Percentiles rank a stretch among this genome's conserved stretches.
These are phyloP conservation scores for Gortyna flavago DNA, from an alignment of 2,888 invertebrate genomes.

Conservation along the genomic window DNA sequence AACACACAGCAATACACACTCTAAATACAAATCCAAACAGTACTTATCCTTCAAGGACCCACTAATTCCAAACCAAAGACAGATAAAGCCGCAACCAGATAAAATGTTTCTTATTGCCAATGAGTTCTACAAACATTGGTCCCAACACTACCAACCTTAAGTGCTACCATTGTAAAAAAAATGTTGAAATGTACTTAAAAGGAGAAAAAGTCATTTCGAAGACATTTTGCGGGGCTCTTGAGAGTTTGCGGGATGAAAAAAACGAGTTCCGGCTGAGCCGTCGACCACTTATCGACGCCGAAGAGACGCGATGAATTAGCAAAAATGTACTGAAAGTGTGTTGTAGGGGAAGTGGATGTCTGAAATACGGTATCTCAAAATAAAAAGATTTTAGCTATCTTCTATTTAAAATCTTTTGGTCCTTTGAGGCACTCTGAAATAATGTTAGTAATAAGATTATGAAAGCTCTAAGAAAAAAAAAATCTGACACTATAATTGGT, in stretches of 20 bases:
- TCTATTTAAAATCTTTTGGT: not conserved
- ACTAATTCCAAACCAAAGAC: constrained; percentile 54
- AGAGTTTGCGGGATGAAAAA: constrained; percentile 85
- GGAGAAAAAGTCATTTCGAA: constrained; percentile 85
- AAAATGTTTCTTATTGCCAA: constrained; percentile 42
- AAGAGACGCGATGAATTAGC: constrained; percentile 79
- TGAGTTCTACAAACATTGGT: constrained; percentile 63
- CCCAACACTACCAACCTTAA: constrained; percentile 69
- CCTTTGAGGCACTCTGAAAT: not conserved
- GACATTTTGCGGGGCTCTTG: constrained; percentile 87
- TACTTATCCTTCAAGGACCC: constrained; percentile 53
- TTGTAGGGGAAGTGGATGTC: constrained; percentile 21
- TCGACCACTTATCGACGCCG: constrained; percentile 84
- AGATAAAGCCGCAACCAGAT: constrained; percentile 63
- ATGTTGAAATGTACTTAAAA: constrained; percentile 85
- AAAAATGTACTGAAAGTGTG: constrained; percentile 66
- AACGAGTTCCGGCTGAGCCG: constrained; percentile 83
- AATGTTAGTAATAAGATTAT: not conserved
- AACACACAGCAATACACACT: constrained; percentile 23
- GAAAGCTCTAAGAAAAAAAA: no score
- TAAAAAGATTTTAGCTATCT: constrained; percentile 6
- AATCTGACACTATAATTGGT: not conserved
- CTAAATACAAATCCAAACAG: constrained; percentile 53
- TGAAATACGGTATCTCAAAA: constrained; percentile 25
- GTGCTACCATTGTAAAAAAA: constrained; percentile 80